Evolutionary conservation across 2,888 invertebrate species (phyloP), one percentile per base, ranked within the genome.

Genomic region (Arctia plantaginis): DNA sequence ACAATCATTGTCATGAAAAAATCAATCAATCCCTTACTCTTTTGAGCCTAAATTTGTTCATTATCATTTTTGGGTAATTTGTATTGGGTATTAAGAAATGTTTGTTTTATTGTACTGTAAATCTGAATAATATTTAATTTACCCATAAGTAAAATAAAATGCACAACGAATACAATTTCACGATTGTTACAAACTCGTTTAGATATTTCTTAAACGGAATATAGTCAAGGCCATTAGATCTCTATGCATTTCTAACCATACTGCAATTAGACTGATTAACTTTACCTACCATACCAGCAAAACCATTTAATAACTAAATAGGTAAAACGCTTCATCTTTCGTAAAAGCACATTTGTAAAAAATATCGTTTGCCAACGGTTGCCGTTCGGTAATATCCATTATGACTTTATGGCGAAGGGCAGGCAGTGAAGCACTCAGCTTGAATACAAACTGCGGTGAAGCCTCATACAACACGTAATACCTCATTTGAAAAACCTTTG

Each of bases 361-460:
- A 83, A 85, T 84, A 86, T 84, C 80, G 85, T 82, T 81, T 81
- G 80, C 75, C 71, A 67, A 70, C 65, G 71, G 80, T 80, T 80
- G 73, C 76, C 80, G 74, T 74, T 80, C 80, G 86, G 82, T 87
- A 89, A 89, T 89, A 89, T 88, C 89, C 86, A 89, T 89, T 87
- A 88, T 88, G 87, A 86, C 89, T 92, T 92, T 90, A 93, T 92
- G 89, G 83, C 87, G 89, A 88, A 89, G 89, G 87, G 88, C 84
- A 85, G 88, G 87, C 76, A 74, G 85, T 82, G 83, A 83, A 82
- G 78, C 77, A 77, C 86, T 84, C 85, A 81, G 77, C 80, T 86
- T 92, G 93, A 93, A 94, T 94, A 93, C 90, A 92, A 94, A 94
- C 91, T 89, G 91, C 90, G 87, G 84, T 83, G 85, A 88, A 90